Evolutionary conservation across 2,113 vertebrate species (phyloP).

Genomic region (Ceyx cyanopectus): DNA sequence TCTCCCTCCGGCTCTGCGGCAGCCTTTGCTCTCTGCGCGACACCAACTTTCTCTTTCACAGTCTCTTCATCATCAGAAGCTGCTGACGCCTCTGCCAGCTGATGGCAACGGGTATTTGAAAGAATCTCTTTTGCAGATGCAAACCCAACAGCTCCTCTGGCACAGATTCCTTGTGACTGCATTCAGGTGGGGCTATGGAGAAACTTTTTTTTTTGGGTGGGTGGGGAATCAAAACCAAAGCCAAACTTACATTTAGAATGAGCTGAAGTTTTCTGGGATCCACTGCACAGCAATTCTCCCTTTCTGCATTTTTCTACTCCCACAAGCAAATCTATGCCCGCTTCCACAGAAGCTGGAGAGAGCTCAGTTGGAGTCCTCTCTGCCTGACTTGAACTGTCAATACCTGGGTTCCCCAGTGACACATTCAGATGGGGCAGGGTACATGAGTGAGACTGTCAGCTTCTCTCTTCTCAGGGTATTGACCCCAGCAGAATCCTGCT

Average conservation of each 20-base stretch:
- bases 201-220: not conserved
- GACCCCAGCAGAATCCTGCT: not conserved
- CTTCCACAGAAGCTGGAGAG: not conserved
- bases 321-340: not conserved
- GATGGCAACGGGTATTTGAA: not conserved
- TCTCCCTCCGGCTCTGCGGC: rapidly evolving
- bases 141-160: not conserved
- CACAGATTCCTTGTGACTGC: not conserved
- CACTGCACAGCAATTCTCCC: not conserved
- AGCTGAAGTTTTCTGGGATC: not conserved
- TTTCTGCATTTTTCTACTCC: not conserved
- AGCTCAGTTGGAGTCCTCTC: not conserved
- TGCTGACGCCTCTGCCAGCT: not conserved
- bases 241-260: not conserved
- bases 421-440: not conserved
- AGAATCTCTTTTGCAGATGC: not conserved
- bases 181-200: not conserved
- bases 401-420: not conserved
- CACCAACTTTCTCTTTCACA: not conserved
- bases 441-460: not conserved
- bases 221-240: not conserved
- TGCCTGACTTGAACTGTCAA: not conserved
- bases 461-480: not conserved
- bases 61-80: not conserved
- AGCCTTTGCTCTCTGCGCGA: not conserved